Conservation (phyloP, 2,888 invertebrate species). For the Oscheius sp. region DNA sequence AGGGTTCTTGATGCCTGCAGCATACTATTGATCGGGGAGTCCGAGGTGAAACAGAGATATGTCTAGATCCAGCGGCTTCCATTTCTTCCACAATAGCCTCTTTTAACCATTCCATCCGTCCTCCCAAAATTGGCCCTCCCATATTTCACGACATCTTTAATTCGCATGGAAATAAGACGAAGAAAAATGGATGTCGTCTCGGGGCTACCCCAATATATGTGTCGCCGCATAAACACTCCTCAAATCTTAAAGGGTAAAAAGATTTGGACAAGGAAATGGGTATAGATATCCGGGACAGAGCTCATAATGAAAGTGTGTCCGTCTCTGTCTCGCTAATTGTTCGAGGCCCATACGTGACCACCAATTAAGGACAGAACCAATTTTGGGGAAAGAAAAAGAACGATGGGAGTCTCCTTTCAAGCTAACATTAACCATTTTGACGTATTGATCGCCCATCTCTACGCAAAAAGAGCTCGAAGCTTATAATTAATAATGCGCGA, state of each 20-base stretch:
- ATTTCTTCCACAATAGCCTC: neutral
- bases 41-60: slow-evolving; percentile 32
- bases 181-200: neutral
- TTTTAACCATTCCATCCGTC: neutral
- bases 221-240: too few species aligned
- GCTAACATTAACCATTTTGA: neutral
- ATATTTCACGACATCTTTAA: neutral
- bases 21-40: slow-evolving; percentile 33
- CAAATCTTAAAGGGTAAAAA: too few species aligned
- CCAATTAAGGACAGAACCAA: slow-evolving; percentile 29
- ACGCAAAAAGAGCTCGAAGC: too few species aligned
- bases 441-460: too few species aligned
- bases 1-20: slow-evolving; percentile 38
- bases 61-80: slow-evolving; percentile 29
- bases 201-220: neutral
- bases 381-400: slow-evolving; percentile 2
- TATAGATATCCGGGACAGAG: slow-evolving; percentile 10
- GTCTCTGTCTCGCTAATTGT: slow-evolving; percentile 34
- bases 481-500: too few species aligned
- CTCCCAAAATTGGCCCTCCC: neutral
- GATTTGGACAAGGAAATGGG: neutral
- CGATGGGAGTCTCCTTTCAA: neutral
- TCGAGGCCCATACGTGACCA: slow-evolving; percentile 10
- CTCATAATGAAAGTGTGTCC: slow-evolving; percentile 33
- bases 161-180: slow-evolving; percentile 13